These are phyloP conservation scores for Toxotes lorentzi DNA, from an alignment of 2,797 vertebrate genomes.

Conservation along the genomic window DNA sequence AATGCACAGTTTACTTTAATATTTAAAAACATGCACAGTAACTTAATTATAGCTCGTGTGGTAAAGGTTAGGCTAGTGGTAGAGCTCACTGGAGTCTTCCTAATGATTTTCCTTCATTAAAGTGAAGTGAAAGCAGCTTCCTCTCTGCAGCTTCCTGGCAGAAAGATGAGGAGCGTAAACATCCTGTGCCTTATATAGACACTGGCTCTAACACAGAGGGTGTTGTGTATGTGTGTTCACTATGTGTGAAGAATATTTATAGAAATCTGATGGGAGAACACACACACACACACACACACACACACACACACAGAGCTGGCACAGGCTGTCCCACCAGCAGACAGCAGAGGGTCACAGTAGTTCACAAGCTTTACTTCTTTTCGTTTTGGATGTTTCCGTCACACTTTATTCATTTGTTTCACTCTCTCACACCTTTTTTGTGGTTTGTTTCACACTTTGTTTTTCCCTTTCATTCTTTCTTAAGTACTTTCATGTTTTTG, in stretches of 20 bases:
- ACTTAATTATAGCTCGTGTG: not conserved
- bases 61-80: not conserved
- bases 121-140: slow-evolving; percentile 32
- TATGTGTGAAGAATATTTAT: slow-evolving; percentile 47
- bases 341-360: not conserved
- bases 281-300: slow-evolving; percentile 17
- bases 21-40: not conserved
- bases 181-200: slow-evolving; percentile 29
- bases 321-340: slow-evolving; percentile 17
- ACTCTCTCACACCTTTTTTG: not conserved
- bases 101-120: slow-evolving; percentile 25
- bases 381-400: not conserved
- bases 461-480: too few species aligned
- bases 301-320: slow-evolving; percentile 15
- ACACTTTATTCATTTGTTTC: too few species aligned
- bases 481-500: not conserved
- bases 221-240: slow-evolving; percentile 1
- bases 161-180: slow-evolving; percentile 31
- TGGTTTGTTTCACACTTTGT: not conserved
- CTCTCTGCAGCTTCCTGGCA: slow-evolving; percentile 39
- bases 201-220: not conserved
- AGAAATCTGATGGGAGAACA: slow-evolving; percentile 39
- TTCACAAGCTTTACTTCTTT: not conserved
- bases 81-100: not conserved
- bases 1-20: not conserved